Conservation (phyloP, 2,888 invertebrate genomes). For the Ectemnius continuus region DNA sequence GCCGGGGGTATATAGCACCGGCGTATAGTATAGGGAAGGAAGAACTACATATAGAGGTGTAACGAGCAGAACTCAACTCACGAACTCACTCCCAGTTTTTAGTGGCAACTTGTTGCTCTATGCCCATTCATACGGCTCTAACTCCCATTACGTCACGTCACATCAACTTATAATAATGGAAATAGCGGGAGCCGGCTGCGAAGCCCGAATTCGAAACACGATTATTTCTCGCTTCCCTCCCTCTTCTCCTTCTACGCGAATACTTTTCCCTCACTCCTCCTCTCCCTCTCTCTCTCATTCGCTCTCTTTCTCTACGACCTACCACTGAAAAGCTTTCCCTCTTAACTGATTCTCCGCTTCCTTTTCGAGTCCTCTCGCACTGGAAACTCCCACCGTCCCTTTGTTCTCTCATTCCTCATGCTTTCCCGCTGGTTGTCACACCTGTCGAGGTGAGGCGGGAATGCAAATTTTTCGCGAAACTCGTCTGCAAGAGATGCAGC, state of each 20-base stretch:
- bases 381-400: not conserved
- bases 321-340: conserved; percentile 3
- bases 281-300: not conserved
- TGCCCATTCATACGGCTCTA: conserved; percentile 78
- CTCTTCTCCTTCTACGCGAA: conserved; percentile 42
- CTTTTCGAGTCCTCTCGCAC: not conserved
- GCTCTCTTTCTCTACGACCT: not conserved
- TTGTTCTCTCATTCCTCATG: not conserved
- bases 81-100: conserved; percentile 78
- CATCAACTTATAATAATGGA: conserved; percentile 78
- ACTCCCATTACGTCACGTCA: conserved; percentile 79
- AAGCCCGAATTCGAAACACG: conserved; percentile 71
- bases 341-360: conserved; percentile 1
- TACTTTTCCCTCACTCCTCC: too few relatives aligned
- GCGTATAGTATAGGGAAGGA: conserved; percentile 77
- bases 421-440: too few relatives aligned
- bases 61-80: conserved; percentile 79
- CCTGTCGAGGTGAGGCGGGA: too few relatives aligned
- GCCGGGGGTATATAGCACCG: conserved; percentile 69
- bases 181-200: conserved; percentile 66
- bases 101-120: conserved; percentile 79
- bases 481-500: not conserved
- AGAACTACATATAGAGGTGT: conserved; percentile 78
- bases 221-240: conserved; percentile 57
- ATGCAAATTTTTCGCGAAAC: not conserved